Evolutionary conservation across 2,888 invertebrate species (phyloP).

Genomic region (Patella caerulea): DNA sequence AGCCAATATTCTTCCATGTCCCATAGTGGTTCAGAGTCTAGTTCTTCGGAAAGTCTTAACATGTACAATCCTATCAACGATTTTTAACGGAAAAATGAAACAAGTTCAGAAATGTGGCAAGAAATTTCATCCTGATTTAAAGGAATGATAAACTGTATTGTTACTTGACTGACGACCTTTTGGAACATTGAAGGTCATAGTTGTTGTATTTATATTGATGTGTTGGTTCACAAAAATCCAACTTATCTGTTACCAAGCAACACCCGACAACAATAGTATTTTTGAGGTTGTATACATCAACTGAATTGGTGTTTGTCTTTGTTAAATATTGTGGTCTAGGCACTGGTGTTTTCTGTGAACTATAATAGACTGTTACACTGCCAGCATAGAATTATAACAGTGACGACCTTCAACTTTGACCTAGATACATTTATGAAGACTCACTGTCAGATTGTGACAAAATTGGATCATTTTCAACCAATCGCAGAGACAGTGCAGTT

Average conservation of each 20-base stretch:
- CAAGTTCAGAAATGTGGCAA: not conserved
- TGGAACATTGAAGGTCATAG: slow-evolving; percentile 2
- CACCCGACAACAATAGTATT: no score
- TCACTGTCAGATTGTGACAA: not conserved
- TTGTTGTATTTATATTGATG: no score
- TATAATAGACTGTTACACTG: not conserved
- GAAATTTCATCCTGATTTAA: not conserved
- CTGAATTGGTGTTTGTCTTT: no score
- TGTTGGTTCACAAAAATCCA: no score
- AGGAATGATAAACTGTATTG: no score
- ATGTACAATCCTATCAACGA: not conserved
- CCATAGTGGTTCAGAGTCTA: slow-evolving; percentile 47
- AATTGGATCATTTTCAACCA: not conserved
- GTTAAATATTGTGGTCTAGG: not conserved
- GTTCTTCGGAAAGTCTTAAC: slow-evolving; percentile 1
- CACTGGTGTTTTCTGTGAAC: not conserved
- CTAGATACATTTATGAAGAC: not conserved
- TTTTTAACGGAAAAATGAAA: not conserved
- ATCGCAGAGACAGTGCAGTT: no score
- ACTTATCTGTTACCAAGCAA: no score
- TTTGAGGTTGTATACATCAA: no score
- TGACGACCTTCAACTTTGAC: not conserved
- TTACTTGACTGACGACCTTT: no score
- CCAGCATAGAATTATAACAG: not conserved
- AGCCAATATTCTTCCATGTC: slow-evolving; percentile 70